Percentiles rank a stretch among this genome's conserved stretches.
These are phyloP conservation scores for Platerodrilus igneus DNA, from an alignment of 2,888 invertebrate species.

Conservation along the genomic window DNA sequence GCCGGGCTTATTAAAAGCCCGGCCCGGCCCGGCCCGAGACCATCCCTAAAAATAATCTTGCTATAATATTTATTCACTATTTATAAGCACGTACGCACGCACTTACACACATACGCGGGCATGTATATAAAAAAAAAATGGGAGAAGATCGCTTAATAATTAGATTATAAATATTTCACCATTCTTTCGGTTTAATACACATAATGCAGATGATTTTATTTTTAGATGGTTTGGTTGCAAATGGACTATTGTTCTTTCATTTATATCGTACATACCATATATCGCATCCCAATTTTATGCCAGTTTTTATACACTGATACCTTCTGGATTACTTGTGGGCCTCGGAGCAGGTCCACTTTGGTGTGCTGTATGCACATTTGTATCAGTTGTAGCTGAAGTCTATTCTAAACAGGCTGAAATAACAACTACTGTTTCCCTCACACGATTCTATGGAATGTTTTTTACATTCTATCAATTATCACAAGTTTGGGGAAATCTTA, in stretches of 20 bases:
- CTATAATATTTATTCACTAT: background rate
- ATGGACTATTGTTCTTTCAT: constrained; percentile 79
- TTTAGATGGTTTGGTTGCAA: constrained; percentile 89
- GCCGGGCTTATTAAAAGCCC: too few species aligned
- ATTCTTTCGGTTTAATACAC: too few species aligned
- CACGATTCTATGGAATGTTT: constrained; percentile 90
- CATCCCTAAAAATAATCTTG: too few species aligned
- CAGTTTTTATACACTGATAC: constrained; percentile 75
- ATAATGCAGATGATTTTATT: constrained; percentile 77
- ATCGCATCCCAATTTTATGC: constrained; percentile 89
- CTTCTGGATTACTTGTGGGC: constrained; percentile 78
- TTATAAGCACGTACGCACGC: too few species aligned
- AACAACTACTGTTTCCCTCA: constrained; percentile 71
- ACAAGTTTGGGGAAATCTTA: constrained; percentile 89
- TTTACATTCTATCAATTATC: constrained; percentile 95
- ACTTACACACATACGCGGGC: too few species aligned
- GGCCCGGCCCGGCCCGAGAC: too few species aligned
- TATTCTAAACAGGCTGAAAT: constrained; percentile 69
- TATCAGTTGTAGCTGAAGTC: constrained; percentile 78
- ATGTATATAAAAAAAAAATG: too few species aligned
- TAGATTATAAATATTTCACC: too few species aligned
- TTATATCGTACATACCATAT: constrained; percentile 87
- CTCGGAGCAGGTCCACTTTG: constrained; percentile 89
- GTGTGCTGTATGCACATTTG: constrained; percentile 93
- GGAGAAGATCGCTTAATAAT: constrained; percentile 7